Percentiles rank a stretch among this genome's conserved stretches.
These are phyloP conservation scores for Pollimyrus isidori DNA, from an alignment of 2,113 vertebrate species.

Conservation along the genomic window DNA sequence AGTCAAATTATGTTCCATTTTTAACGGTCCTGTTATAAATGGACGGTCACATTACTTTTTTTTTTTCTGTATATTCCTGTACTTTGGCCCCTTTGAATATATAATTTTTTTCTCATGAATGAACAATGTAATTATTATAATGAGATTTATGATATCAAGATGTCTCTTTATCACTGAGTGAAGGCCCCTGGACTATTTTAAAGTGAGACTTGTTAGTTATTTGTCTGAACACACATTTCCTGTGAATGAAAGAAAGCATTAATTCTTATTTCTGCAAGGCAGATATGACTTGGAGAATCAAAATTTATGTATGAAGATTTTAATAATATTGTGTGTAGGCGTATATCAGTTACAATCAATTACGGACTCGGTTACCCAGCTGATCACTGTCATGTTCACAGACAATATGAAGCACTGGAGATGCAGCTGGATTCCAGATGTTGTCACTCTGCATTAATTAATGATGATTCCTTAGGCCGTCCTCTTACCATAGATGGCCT, in stretches of 20 bases:
- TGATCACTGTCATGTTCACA: not conserved
- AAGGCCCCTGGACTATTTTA: constrained; percentile 42
- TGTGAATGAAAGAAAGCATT: constrained; percentile 35
- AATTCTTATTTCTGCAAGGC: constrained; percentile 36
- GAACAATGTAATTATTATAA: constrained; percentile 41
- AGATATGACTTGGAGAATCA: constrained; percentile 28
- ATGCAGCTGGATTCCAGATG: not conserved
- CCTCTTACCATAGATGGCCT: not conserved
- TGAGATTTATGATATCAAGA: constrained; percentile 33
- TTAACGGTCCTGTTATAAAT: constrained; percentile 44
- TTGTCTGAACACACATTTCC: constrained; percentile 22
- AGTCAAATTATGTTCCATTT: constrained; percentile 47
- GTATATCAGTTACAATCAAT: not conserved
- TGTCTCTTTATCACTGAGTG: constrained; percentile 26
- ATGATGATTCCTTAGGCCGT: not conserved
- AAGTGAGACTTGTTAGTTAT: constrained; percentile 48
- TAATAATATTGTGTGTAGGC: not conserved
- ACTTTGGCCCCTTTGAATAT: constrained; percentile 29
- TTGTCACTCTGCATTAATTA: not conserved
- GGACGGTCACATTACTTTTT: constrained; percentile 26
- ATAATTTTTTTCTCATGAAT: constrained; percentile 24
- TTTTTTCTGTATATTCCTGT: constrained; percentile 29
- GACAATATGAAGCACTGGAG: not conserved
- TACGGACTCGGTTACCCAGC: not conserved
- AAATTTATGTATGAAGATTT: not conserved